These are phyloP conservation scores for Drosophila nigrodunni DNA, from an alignment of 1,140 invertebrate species.

Conservation along the genomic window DNA sequence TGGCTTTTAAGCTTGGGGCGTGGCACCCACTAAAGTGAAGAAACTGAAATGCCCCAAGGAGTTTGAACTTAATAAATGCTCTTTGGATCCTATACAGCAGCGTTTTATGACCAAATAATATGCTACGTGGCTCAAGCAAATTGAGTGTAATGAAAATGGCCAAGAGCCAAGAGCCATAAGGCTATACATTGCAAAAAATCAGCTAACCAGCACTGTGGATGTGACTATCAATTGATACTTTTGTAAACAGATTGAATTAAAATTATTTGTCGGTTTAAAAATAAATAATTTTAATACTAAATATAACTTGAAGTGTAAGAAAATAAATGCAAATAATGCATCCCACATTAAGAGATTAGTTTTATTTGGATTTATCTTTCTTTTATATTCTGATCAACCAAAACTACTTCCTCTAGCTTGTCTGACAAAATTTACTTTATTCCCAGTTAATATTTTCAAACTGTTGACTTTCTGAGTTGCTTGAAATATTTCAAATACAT, in stretches of 20 bases:
- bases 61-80: slow-evolving; percentile 62
- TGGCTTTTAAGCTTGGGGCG: slow-evolving; percentile 17
- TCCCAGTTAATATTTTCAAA: no score
- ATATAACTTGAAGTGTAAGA: no score
- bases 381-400: no score
- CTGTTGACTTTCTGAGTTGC: not conserved
- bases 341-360: no score
- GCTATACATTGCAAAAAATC: not conserved
- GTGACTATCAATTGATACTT: not conserved
- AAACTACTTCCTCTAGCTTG: no score
- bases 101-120: slow-evolving; percentile 74
- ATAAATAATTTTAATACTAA: no score
- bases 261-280: not conserved
- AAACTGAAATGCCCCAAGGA: slow-evolving; percentile 32
- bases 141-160: slow-evolving; percentile 67
- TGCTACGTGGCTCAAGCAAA: slow-evolving; percentile 53
- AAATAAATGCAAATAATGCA: no score
- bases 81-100: slow-evolving; percentile 54
- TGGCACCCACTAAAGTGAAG: not conserved
- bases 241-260: not conserved
- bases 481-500: not conserved
- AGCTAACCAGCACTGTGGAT: not conserved
- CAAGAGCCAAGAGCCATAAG: slow-evolving; percentile 1
- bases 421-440: no score
- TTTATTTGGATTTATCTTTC: no score